A percentile compares a stretch with the other conserved stretches of the same genome.
These are phyloP conservation scores for Eurosta solidaginis DNA, from an alignment of 1,140 invertebrate species.

Conservation along the genomic window DNA sequence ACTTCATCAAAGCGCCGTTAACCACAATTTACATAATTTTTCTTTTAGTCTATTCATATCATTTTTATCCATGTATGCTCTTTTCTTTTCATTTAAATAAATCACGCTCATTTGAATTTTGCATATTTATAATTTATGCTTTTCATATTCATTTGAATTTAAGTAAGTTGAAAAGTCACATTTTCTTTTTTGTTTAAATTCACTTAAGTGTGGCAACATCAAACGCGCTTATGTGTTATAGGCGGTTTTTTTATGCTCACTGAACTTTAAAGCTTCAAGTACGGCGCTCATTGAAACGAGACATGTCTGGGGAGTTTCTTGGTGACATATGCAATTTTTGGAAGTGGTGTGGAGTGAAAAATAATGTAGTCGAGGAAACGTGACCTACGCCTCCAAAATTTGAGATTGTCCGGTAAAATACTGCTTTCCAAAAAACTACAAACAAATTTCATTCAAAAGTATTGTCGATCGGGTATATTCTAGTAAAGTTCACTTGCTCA, in stretches of 20 bases:
- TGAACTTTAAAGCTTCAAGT: background rate
- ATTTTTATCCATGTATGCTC: background rate
- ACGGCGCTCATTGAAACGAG: too few species aligned
- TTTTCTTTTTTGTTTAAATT: conserved; percentile 11
- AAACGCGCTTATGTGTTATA: background rate
- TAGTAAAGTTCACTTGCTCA: too few species aligned
- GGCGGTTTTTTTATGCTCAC: background rate
- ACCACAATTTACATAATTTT: background rate
- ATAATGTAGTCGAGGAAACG: too few species aligned
- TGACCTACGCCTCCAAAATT: too few species aligned
- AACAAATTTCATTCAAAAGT: too few species aligned
- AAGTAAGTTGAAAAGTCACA: background rate
- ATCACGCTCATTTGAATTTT: conserved; percentile 4
- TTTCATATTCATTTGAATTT: conserved; percentile 12
- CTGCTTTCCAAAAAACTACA: too few species aligned
- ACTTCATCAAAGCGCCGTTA: conserved; percentile 1
- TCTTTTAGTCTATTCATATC: background rate
- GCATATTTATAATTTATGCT: background rate
- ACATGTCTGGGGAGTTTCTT: too few species aligned
- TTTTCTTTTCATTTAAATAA: conserved; percentile 24
- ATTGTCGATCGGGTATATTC: too few species aligned
- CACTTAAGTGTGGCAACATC: conserved; percentile 25
- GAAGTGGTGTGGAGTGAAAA: too few species aligned
- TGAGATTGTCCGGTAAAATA: too few species aligned
- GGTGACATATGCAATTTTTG: too few species aligned